Base-by-base conservation (phyloP, 64 coral and sea anemone genomes). In the Montipora sp. region DNA sequence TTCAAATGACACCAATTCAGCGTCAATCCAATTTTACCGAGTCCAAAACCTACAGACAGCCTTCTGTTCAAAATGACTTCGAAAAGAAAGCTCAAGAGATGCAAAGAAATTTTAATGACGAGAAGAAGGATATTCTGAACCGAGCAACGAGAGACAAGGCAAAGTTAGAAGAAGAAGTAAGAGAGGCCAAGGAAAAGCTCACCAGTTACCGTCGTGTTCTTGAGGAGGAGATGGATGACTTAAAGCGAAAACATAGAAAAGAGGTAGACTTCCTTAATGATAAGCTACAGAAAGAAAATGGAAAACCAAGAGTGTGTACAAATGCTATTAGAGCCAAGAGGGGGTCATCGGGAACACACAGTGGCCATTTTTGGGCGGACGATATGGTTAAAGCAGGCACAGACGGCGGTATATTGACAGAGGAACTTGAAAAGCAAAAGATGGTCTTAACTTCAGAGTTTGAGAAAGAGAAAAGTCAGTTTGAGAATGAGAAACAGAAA, bases 91-190 rank as follows among this genome's bases (percentile, higher is more conserved):
- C 79, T 3, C 59, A 76, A 72, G 91, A 87, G 12, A 86, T 93
- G 60, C 47, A 81, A 45, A 66, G 65, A 58, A 68, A 60, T 58
- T 93, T 80, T 23, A 58, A 73, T 16, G 59, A 93, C 21, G 83
- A 88, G 21, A 93, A 93, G 5, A 77, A 76, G 13, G 90, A 80
- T n/a, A 89, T 84, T 47, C 51, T 94, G 10, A 77, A 88, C 16
- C 90, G 88, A 51, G 89, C 95, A 3, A 83, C 92, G 4, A 81
- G 88, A 20, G 92, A 97, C 53, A 91, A 97, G 70, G 45, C 82
- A 89, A 91, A 86, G 57, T 81, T 83, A 51, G 88, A 97, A 58
- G 80, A 96, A 73, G 85, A 83, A 24, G 58, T 94, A 9, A 87
- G 89, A 72, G 82, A 85, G 88, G 78, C 45, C 69, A 75, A 85